phyloP scores from a whole-genome alignment of 2,888 invertebrate genomes.

The Cyrtodaria siliqua region DNA sequence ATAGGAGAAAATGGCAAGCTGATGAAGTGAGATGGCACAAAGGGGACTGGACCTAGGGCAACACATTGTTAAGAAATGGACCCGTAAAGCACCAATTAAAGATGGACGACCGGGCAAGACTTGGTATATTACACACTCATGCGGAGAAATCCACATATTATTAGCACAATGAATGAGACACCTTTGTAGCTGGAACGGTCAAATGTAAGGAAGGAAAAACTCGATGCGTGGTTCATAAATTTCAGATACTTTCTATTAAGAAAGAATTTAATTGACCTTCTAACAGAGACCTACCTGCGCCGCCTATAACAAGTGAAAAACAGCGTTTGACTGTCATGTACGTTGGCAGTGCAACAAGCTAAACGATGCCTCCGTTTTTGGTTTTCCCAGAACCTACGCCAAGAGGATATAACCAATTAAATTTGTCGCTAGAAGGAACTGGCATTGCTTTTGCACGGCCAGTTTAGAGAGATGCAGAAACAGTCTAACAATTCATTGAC shows the following conservation, averaged over 20 bases:
- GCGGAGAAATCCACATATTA: too few species aligned
- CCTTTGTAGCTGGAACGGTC: too few species aligned
- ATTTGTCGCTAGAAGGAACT: constrained; percentile 34
- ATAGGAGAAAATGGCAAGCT: too few species aligned
- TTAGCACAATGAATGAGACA: too few species aligned
- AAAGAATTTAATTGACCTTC: constrained; percentile 21
- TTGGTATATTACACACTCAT: too few species aligned
- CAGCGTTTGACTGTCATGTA: constrained; percentile 45
- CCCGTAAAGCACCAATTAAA: too few species aligned
- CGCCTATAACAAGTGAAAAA: constrained; percentile 44
- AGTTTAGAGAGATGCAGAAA: constrained; percentile 31
- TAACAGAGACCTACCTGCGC: constrained; percentile 22
- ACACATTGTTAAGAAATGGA: too few species aligned
- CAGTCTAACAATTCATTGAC: constrained; percentile 37
- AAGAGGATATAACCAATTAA: constrained; percentile 48
- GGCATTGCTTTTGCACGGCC: constrained; percentile 39
- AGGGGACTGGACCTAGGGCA: too few species aligned
- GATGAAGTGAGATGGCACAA: too few species aligned
- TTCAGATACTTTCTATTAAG: constrained; percentile 34
- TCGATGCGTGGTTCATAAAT: constrained; percentile 43
- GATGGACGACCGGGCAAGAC: too few species aligned
- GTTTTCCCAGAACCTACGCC: constrained; percentile 51
- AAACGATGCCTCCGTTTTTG: constrained; percentile 41
- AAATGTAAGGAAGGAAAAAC: too few species aligned
- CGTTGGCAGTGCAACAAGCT: constrained; percentile 37